Conservation (phyloP, 2,888 invertebrate species). For the Rotaria macrura region DNA sequence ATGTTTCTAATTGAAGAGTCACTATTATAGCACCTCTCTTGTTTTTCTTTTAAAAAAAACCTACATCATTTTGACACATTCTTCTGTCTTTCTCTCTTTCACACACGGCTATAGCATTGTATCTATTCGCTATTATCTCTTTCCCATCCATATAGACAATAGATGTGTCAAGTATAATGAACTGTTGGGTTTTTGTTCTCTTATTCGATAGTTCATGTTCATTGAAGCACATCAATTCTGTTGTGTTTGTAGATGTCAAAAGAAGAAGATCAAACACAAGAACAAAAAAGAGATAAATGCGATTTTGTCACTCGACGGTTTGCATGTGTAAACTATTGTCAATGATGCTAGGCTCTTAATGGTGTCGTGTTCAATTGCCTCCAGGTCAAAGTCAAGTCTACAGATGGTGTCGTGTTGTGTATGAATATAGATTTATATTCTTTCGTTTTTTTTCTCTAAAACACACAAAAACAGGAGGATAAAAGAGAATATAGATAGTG, state of each 20-base stretch:
- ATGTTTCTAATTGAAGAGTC: background rate
- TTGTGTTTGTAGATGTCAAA: background rate
- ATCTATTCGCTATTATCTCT: background rate
- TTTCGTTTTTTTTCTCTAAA: background rate
- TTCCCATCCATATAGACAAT: background rate
- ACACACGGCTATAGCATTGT: background rate
- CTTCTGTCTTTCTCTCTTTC: background rate
- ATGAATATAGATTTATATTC: no score
- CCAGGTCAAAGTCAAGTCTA: background rate
- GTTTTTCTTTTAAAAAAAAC: background rate
- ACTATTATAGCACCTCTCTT: background rate
- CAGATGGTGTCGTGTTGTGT: slow-evolving; percentile 4
- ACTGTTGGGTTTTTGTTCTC: background rate
- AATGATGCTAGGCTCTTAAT: background rate
- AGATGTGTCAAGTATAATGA: background rate
- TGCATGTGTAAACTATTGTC: background rate
- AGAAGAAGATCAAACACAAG: background rate
- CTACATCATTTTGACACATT: background rate
- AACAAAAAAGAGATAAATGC: background rate
- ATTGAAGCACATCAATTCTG: background rate
- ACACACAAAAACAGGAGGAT: background rate
- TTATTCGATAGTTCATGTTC: background rate
- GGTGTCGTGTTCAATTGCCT: slow-evolving; percentile 12
- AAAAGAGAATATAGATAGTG: background rate
- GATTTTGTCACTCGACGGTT: background rate